Base-by-base conservation (phyloP, 2,113 vertebrate genomes). In the Jacana jacana region DNA sequence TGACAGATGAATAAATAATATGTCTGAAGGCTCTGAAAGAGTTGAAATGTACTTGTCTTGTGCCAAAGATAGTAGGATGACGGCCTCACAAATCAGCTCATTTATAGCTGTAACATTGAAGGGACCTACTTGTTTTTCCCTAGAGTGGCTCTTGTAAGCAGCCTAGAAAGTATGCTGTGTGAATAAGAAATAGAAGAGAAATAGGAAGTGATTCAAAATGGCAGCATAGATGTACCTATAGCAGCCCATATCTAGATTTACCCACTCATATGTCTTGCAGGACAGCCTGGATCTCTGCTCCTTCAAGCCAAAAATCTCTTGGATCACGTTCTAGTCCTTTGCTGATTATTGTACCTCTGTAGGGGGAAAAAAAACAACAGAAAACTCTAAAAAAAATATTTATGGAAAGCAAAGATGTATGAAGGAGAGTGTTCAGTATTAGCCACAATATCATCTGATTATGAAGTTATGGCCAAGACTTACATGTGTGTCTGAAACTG, bases 401-500 rank as follows among this genome's bases (percentile, higher is more conserved):
- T 87, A 48, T 55, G 27, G 51, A 77, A 69, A 69, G 1, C 40
- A 3, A 68, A n/a, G 13, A 17, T 33, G 7, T 46, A 28, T 37
- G 8, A 92, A 61, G 60, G 28, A 86, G 12, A 64, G 14, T 8
- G 35, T 37, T 86, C 39, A 30, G 6, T 61, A 70, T 5, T 20
- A 61, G 10, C 13, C 51, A 63, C 1, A 19, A 7, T 37, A 61
- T 55, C 2, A 63, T 54, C 8, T n/a, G 51, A 52, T 37, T 51
- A 64, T n/a, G 17, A 64, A 80, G 8, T 19, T 80, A 24, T 42
- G 19, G 4, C 17, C 30, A 61, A 27, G n/a, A 76, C 5, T 65
- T 27, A 51, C 2, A 15, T 28, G 4, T 60, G 28, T 0, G 0
- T 37, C 18, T 77, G 40, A 81, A 83, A 69, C 33, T 35, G 17